A percentile compares a stretch with the other conserved stretches of the same genome.
These are phyloP conservation scores for Geodia barretti DNA, from an alignment of 37 sponge, comb jelly and placozoan species.

Conservation along the genomic window DNA sequence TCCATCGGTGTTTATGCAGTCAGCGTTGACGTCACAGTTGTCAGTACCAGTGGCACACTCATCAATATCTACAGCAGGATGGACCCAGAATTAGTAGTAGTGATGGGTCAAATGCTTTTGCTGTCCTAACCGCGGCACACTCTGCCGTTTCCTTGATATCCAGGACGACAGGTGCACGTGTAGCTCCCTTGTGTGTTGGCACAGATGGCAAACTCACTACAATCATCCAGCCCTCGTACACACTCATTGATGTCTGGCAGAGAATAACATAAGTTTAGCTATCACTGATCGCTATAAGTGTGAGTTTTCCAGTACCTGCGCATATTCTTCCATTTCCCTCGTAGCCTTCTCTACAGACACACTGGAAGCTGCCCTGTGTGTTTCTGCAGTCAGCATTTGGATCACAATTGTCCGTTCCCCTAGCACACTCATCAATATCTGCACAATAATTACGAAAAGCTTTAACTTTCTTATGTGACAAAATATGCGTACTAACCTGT, in stretches of 20 bases:
- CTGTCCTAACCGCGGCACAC: not conserved
- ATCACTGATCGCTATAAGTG: not conserved
- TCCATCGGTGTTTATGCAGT: not conserved
- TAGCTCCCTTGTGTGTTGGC: not conserved
- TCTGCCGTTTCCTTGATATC: not conserved
- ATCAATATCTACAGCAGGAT: not conserved
- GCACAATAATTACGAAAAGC: too few species aligned
- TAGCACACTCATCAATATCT: not conserved
- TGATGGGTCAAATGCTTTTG: not conserved
- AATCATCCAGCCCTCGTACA: not conserved
- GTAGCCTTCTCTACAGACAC: not conserved
- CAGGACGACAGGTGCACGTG: not conserved
- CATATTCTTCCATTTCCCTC: not conserved
- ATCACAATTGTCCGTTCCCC: not conserved
- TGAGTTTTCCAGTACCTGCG: not conserved
- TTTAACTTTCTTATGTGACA: too few species aligned
- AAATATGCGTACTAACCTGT: not conserved
- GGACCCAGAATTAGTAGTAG: too few species aligned
- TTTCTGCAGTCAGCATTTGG: not conserved
- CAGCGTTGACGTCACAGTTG: not conserved
- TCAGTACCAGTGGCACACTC: not conserved
- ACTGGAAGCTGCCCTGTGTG: not conserved
- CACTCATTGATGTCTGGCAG: constrained; percentile 14
- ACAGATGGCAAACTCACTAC: not conserved
- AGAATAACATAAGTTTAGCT: too few species aligned